Evolutionary conservation across 2,888 invertebrate species (phyloP).

Genomic region (Prostheceraeus crozeri): DNA sequence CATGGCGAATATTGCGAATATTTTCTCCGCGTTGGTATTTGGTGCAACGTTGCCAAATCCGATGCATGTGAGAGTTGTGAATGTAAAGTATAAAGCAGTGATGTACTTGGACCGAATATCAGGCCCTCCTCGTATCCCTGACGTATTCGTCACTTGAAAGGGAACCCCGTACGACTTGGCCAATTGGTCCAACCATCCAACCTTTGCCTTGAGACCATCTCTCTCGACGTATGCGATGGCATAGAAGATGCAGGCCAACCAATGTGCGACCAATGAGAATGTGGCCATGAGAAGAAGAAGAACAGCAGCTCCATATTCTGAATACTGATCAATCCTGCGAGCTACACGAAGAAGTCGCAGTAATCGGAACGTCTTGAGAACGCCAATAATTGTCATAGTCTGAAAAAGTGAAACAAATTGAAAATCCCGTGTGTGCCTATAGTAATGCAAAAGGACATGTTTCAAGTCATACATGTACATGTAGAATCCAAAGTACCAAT

Average conservation of each 20-base stretch:
- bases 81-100: constrained; percentile 56
- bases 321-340: constrained; percentile 55
- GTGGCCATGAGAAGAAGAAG: constrained; percentile 55
- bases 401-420: too few relatives aligned
- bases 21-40: constrained; percentile 56
- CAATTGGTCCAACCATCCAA: constrained; percentile 53
- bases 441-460: too few relatives aligned
- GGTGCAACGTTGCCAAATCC: constrained; percentile 58
- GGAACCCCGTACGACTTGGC: constrained; percentile 47
- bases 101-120: constrained; percentile 54
- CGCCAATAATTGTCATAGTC: constrained; percentile 56
- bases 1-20: constrained; percentile 58
- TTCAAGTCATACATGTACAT: too few relatives aligned
- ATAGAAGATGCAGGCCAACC: constrained; percentile 57
- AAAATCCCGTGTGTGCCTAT: too few relatives aligned
- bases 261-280: constrained; percentile 56
- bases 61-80: constrained; percentile 56
- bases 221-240: constrained; percentile 56
- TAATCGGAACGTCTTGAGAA: constrained; percentile 53
- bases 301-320: constrained; percentile 56
- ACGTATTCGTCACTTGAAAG: constrained; percentile 50
- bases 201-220: too few relatives aligned
- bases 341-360: constrained; percentile 53
- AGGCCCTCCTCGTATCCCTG: constrained; percentile 46
- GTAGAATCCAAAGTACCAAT: too few relatives aligned